A percentile compares a stretch with the other conserved stretches of the same genome.
These are phyloP conservation scores for Centropyge bicolor DNA, from an alignment of 2,797 vertebrate genomes.

Conservation along the genomic window DNA sequence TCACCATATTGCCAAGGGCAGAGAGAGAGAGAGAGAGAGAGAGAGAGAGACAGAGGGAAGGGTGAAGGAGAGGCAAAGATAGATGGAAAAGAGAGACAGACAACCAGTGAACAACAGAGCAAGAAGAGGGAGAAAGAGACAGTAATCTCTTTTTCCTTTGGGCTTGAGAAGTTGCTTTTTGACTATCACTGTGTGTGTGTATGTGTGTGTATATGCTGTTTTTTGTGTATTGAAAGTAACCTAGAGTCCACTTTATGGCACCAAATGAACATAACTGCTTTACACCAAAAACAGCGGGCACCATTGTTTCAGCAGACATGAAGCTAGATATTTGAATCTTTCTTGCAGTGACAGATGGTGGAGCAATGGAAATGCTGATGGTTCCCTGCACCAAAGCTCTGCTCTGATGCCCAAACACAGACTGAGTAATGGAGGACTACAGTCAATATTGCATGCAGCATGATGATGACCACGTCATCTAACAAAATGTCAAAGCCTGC, in stretches of 20 bases:
- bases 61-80: conserved; percentile 51
- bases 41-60: conserved; percentile 12
- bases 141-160: conserved; percentile 60
- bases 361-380: conserved; percentile 63
- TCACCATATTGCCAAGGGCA: conserved; percentile 73
- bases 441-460: conserved; percentile 58
- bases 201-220: not conserved
- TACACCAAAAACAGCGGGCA: conserved; percentile 45
- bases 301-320: conserved; percentile 43
- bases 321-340: conserved; percentile 34
- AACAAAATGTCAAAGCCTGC: conserved; percentile 71
- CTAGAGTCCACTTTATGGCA: not conserved
- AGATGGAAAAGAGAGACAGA: conserved; percentile 63
- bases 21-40: conserved; percentile 41
- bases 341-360: conserved; percentile 66
- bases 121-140: conserved; percentile 43
- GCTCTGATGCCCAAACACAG: conserved; percentile 62
- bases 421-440: conserved; percentile 65
- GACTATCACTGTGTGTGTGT: conserved; percentile 11
- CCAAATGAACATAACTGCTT: conserved; percentile 16
- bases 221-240: conserved; percentile 3
- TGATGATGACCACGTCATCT: conserved; percentile 68
- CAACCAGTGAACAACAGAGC: conserved; percentile 63
- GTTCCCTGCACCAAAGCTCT: conserved; percentile 63
- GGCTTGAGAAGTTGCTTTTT: conserved; percentile 53